Conservation (phyloP, 1,140 invertebrate species). For the Zaprionus kolodkinae region DNA sequence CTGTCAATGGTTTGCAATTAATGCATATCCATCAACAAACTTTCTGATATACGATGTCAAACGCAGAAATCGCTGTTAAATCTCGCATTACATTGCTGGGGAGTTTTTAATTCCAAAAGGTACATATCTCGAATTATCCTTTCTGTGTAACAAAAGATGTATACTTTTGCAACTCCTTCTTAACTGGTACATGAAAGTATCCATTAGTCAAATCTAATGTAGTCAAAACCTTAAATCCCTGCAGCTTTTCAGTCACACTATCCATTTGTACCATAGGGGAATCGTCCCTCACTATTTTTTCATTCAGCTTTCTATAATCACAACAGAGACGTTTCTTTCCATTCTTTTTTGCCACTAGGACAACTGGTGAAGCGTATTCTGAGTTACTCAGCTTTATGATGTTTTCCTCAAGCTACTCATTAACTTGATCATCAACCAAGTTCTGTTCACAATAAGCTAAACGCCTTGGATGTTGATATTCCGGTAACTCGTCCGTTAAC, state of each 20-base stretch:
- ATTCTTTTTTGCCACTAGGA: background rate
- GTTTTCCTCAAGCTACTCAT: constrained; percentile 55
- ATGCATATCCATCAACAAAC: constrained; percentile 2
- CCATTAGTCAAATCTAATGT: constrained; percentile 85
- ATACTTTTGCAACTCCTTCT: constrained; percentile 63
- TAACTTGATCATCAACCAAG: background rate
- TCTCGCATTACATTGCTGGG: constrained; percentile 20
- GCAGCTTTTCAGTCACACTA: background rate
- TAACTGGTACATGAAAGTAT: constrained; percentile 76
- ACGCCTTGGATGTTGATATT: constrained; percentile 63
- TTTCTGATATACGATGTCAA: constrained; percentile 17
- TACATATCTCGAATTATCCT: constrained; percentile 27
- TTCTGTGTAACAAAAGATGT: constrained; percentile 57
- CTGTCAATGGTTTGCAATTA: background rate
- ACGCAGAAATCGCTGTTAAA: constrained; percentile 23
- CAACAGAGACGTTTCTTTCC: constrained; percentile 1
- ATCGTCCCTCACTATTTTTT: background rate
- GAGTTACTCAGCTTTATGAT: background rate
- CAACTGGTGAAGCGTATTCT: constrained; percentile 8
- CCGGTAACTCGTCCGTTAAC: constrained; percentile 49
- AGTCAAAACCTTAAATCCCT: constrained; percentile 81
- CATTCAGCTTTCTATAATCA: constrained; percentile 2
- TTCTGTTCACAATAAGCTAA: constrained; percentile 39
- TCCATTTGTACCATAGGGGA: constrained; percentile 1
- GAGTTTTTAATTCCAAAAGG: constrained; percentile 50